Conservation (phyloP, 2,113 vertebrate species). For the Cathartes aura region DNA sequence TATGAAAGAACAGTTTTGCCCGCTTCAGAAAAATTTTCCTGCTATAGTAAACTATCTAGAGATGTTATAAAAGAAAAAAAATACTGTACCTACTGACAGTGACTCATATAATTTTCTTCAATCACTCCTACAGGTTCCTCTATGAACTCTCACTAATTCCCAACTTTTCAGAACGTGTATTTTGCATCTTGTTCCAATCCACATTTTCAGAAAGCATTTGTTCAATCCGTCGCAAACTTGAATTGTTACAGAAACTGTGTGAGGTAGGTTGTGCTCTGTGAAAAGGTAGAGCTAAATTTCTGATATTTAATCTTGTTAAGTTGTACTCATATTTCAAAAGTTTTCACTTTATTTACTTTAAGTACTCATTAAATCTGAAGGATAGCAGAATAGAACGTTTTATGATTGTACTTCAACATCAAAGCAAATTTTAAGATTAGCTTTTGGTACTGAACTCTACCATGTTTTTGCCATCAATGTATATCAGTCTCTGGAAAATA, state of each 20-base stretch:
- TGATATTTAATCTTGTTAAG: slow-evolving; percentile 20
- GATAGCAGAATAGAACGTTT: not conserved
- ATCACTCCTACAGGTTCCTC: slow-evolving; percentile 84
- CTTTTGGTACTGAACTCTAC: not conserved
- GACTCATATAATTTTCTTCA: not conserved
- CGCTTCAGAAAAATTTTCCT: not conserved
- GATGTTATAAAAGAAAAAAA: not conserved
- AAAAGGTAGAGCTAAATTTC: not conserved
- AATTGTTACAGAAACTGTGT: slow-evolving; percentile 89
- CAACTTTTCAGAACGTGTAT: slow-evolving; percentile 93
- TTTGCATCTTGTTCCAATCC: slow-evolving; percentile 95
- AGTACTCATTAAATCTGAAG: not conserved
- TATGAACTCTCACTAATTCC: slow-evolving; percentile 92
- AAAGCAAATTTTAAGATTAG: not conserved
- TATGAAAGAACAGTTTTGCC: not conserved
- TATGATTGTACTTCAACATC: not conserved
- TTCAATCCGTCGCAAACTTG: slow-evolving; percentile 88
- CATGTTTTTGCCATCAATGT: not conserved
- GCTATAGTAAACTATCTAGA: not conserved
- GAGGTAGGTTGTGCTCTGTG: slow-evolving; percentile 78
- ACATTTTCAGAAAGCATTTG: slow-evolving; percentile 91
- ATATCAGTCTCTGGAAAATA: not conserved
- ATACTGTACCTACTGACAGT: not conserved
- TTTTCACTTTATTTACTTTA: slow-evolving; percentile 26
- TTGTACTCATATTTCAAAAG: slow-evolving; percentile 25